Evolutionary conservation across 2,113 vertebrate species (phyloP), one percentile per base, ranked within the genome.

Genomic region (Mormoops blainvillei): DNA sequence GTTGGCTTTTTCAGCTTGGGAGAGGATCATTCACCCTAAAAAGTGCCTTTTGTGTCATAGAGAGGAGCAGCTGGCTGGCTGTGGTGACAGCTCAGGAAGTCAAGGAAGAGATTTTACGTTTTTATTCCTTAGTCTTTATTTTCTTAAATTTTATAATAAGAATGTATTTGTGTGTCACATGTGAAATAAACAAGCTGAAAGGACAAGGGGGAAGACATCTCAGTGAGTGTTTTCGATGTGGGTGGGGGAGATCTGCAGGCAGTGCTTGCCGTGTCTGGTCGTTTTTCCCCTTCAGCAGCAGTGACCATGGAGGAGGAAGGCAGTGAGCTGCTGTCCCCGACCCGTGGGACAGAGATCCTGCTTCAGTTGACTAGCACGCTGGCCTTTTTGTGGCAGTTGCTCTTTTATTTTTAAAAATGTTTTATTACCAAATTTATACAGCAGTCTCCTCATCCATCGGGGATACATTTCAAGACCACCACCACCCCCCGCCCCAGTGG

Each of bases 1-100:
- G 94, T 94, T 96, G 97, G 90, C 95, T 94, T 95, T 95, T 93
- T 41, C 94, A 63, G 68, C 56, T 15, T 24, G 65, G 58, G 84
- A 89, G 84, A 81, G 87, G 74, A 68, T 70, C 56, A 41, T 82
- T 91, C 73, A 89, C 63, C 94, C 63, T 80, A 48, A 82, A 83
- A 89, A 95, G 58, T 67, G 22, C 89, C 94, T 87, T 93, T 94
- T 95, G 70, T 97, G 41, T 92, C 45, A 19, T 1, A 87, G 83
- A 91, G 41, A 80, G 45, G 68, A 45, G 15, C 33, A 2, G 77
- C 80, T 48, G 31, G 16, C 26, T 28, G 38, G 24, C 26, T 33
- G 4, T 2, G 31, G 31, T 43, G 41, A 61, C 78, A 41, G 50
- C 26, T 41, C 33, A 43, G 54, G 63, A 84, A 7, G 31, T 10